Percentiles rank a stretch among this genome's conserved stretches.
Evolutionary conservation across 2,888 invertebrate genomes (phyloP).

Genomic region (Kuschelorhynchus macadamiae): DNA sequence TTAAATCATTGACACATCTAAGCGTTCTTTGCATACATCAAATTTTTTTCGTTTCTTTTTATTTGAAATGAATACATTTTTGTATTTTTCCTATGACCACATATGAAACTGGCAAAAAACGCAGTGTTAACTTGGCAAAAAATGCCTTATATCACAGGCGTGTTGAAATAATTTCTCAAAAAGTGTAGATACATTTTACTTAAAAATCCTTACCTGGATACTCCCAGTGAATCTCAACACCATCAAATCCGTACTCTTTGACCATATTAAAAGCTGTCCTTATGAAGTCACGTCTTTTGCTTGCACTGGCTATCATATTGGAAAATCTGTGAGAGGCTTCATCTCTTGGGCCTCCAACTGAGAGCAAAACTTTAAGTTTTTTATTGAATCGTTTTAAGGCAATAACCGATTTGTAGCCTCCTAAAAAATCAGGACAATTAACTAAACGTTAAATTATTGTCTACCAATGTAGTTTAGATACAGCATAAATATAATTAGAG

Average conservation of each 20-base stretch:
- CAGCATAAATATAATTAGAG: too few relatives aligned
- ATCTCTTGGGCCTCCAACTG: constrained; percentile 78
- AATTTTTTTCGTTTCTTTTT: too few relatives aligned
- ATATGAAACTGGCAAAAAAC: too few relatives aligned
- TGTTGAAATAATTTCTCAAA: too few relatives aligned
- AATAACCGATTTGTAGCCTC: constrained; percentile 80
- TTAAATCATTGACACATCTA: too few relatives aligned
- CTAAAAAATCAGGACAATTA: constrained; percentile 68
- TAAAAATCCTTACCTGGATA: constrained; percentile 69
- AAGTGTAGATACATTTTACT: neutral
- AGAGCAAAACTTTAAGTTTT: constrained; percentile 79
- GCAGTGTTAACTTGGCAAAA: too few relatives aligned
- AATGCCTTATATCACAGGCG: too few relatives aligned
- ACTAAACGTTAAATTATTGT: neutral
- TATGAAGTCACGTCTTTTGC: constrained; percentile 73
- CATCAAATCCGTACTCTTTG: constrained; percentile 82
- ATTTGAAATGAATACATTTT: too few relatives aligned
- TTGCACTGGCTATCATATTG: constrained; percentile 74
- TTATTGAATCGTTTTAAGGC: constrained; percentile 78
- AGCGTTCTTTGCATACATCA: too few relatives aligned
- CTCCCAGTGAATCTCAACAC: constrained; percentile 86
- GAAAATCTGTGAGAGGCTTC: constrained; percentile 77
- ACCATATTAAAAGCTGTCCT: constrained; percentile 77
- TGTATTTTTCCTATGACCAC: neutral
- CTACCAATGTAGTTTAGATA: neutral